Percentiles rank a stretch among this genome's conserved stretches.
These are phyloP conservation scores for Prionchulus punctatus DNA, from an alignment of 2,888 invertebrate species.

Conservation along the genomic window DNA sequence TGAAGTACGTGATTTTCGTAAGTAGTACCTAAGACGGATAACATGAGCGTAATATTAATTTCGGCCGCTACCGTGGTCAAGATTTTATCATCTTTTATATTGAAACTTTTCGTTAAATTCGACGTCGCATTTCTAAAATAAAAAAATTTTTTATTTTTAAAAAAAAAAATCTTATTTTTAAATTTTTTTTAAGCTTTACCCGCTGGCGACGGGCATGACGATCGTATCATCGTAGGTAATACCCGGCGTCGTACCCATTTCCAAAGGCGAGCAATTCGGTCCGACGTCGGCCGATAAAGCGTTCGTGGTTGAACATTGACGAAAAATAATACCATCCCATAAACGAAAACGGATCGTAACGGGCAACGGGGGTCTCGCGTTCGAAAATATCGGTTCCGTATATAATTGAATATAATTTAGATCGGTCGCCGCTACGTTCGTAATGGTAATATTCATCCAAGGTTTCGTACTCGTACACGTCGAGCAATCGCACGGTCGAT, in stretches of 20 bases:
- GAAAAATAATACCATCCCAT: not conserved
- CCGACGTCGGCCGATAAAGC: not conserved
- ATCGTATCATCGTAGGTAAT: not conserved
- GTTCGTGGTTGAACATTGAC: not conserved
- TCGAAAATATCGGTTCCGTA: not conserved
- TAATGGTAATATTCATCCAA: not conserved
- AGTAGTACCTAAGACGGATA: not conserved
- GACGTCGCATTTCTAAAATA: not conserved
- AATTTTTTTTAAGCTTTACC: no score
- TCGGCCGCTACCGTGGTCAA: not conserved
- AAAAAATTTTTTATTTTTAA: no score
- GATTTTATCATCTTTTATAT: not conserved
- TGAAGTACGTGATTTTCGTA: not conserved
- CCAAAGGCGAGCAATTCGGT: not conserved
- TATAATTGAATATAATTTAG: not conserved
- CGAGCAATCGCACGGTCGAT: not conserved
- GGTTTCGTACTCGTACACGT: not conserved
- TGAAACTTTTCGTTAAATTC: not conserved
- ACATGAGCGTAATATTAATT: not conserved
- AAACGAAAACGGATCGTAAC: not conserved
- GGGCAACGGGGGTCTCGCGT: not conserved
- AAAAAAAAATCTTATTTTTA: no score
- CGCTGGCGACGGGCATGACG: no score
- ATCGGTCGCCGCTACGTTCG: not conserved
- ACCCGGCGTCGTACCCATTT: not conserved